Evolutionary conservation across 2,797 vertebrate species (phyloP).

Genomic region (Tangara arthus): DNA sequence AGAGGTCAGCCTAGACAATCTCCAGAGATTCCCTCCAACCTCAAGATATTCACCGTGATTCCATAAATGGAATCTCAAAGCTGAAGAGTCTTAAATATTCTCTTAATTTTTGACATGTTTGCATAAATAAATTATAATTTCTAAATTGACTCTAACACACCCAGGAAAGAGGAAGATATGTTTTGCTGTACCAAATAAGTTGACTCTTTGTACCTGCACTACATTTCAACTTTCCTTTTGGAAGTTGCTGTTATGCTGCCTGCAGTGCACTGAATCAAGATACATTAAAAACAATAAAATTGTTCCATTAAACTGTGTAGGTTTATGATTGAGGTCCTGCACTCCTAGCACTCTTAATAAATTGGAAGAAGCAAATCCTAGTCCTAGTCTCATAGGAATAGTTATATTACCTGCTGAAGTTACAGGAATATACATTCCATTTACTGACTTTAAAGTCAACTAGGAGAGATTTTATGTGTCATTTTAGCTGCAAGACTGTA

Average conservation of each 20-base stretch:
- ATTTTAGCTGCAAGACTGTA: neutral
- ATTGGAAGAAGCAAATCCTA: neutral
- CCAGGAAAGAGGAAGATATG: neutral
- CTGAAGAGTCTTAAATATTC: neutral
- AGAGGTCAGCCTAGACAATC: neutral
- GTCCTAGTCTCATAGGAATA: neutral
- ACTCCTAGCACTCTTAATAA: neutral
- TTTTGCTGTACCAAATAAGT: neutral
- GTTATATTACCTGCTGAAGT: neutral
- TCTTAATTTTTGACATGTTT: neutral
- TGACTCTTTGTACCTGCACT: neutral
- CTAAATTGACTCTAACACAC: neutral
- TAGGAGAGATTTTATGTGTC: neutral
- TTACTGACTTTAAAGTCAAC: neutral
- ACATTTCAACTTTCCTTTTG: neutral
- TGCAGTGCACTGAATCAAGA: neutral
- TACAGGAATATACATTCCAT: neutral
- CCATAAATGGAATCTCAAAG: neutral
- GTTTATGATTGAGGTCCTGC: neutral
- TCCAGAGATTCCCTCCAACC: neutral
- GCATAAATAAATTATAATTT: neutral
- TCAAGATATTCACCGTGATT: neutral
- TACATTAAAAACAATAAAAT: neutral
- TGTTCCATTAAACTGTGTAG: neutral
- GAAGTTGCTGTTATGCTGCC: neutral